Conservation (phyloP, 2,888 invertebrate species). For the Epirrita christyi region DNA sequence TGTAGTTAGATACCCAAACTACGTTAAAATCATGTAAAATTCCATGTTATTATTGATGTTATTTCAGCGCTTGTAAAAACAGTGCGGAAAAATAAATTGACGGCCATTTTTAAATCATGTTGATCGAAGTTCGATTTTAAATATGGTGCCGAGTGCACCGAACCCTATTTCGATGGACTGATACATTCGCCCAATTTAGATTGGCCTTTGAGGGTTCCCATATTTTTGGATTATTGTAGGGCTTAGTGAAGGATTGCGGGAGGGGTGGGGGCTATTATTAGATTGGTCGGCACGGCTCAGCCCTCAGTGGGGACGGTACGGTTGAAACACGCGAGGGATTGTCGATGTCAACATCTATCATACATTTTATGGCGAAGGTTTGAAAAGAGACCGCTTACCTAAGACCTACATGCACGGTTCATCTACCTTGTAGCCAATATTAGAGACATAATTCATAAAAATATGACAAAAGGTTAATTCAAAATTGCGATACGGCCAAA, state of each 20-base stretch:
- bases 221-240: slow-evolving; percentile 45
- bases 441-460: slow-evolving; percentile 29
- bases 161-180: slow-evolving; percentile 70
- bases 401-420: slow-evolving; percentile 70
- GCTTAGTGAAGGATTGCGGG: slow-evolving; percentile 43
- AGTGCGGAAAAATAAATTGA: slow-evolving; percentile 18
- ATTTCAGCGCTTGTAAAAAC: slow-evolving; percentile 34
- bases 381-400: slow-evolving; percentile 70
- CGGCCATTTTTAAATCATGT: slow-evolving; percentile 72
- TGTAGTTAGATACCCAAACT: neutral
- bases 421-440: slow-evolving; percentile 44
- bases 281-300: slow-evolving; percentile 62
- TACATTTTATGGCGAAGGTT: slow-evolving; percentile 77
- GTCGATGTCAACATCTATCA: slow-evolving; percentile 77
- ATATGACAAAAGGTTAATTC: slow-evolving; percentile 29
- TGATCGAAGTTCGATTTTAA: slow-evolving; percentile 75
- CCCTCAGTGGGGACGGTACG: slow-evolving; percentile 78
- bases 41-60: too few relatives aligned
- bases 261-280: slow-evolving; percentile 55
- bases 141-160: slow-evolving; percentile 78
- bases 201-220: slow-evolving; percentile 50
- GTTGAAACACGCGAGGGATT: slow-evolving; percentile 77
- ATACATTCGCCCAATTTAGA: slow-evolving; percentile 61
- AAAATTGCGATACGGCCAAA: slow-evolving; percentile 24
- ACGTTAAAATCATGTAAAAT: neutral